Base-by-base conservation (phyloP, 2,888 invertebrate genomes). In the Proisotoma minuta region DNA sequence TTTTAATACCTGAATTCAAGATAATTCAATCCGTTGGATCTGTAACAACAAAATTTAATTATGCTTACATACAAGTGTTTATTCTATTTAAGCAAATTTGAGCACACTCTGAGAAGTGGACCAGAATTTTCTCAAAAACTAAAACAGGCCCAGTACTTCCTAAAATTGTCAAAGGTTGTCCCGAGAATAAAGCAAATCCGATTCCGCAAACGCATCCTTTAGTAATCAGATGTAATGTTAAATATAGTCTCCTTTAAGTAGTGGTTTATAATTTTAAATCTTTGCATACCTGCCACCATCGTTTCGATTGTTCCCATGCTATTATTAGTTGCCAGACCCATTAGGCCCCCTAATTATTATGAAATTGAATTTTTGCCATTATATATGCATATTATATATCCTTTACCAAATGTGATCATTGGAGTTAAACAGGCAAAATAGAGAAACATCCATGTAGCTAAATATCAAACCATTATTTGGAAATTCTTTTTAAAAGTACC, bases 271-370 rank as follows among this genome's bases (percentile, higher is more conserved):
- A n/a, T n/a, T n/a, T n/a, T n/a, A n/a, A n/a, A n/a, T n/a, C n/a
- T n/a, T n/a, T n/a, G n/a, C n/a, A n/a, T n/a, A 18, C 78, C 82
- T 24, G 81, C 78, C 48, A 82, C 74, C 10, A 82, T 74, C 68
- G 81, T 80, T 74, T 83, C 82, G 74, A 82, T 78, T 1, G 81
- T 81, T 4, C 81, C 82, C 81, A 82, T 80, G 63, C 79, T 75
- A 58, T 80, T 77, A 61, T 80, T 78, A 1, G 81, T 82, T 10
- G 80, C 79, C 57, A 79, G 77, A 34, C 81, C 81, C 34, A 82
- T 75, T 20, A 82, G 74, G 24, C 81, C 81, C 3, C 82, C n/a
- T n/a, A n/a, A n/a, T n/a, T n/a, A n/a, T n/a, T n/a, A n/a, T n/a
- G n/a, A n/a, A n/a, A n/a, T n/a, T n/a, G n/a, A n/a, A n/a, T n/a